Conservation (phyloP, 1,140 invertebrate genomes). For the Listronotus oregonensis region DNA sequence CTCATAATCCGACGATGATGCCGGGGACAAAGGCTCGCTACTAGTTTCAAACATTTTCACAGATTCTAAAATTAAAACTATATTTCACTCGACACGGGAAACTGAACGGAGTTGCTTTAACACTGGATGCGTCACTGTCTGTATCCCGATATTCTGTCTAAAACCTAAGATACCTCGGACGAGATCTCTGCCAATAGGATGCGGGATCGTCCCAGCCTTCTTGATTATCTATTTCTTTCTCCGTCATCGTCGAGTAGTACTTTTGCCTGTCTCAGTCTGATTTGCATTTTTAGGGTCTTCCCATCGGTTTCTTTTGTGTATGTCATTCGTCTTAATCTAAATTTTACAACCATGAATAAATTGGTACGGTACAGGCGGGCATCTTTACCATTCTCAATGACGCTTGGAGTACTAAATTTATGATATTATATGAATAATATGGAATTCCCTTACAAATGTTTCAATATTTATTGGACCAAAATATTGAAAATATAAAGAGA, state of each 20-base stretch:
- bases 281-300: constrained; percentile 27
- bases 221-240: constrained; percentile 26
- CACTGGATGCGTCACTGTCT: constrained; percentile 33
- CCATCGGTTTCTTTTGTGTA: constrained; percentile 5
- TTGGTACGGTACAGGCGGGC: too few relatives aligned
- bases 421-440: too few relatives aligned
- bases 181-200: constrained; percentile 39
- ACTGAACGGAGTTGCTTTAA: constrained; percentile 9
- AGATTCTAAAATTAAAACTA: constrained; percentile 28
- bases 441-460: too few relatives aligned
- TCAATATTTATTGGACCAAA: too few relatives aligned
- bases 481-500: too few relatives aligned
- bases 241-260: constrained; percentile 2
- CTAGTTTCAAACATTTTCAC: constrained; percentile 48
- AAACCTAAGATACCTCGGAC: constrained; percentile 41
- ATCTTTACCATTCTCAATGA: too few relatives aligned
- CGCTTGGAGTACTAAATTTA: too few relatives aligned
- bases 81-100: constrained; percentile 28
- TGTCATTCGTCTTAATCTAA: not conserved
- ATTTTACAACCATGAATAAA: too few relatives aligned
- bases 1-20: constrained; percentile 42
- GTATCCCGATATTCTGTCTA: constrained; percentile 28
- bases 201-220: constrained; percentile 26
- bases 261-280: not conserved
- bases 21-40: constrained; percentile 45